Evolutionary conservation across 2,888 invertebrate genomes (phyloP), one percentile per base, ranked within the genome.

Genomic region (Dynastes grantii): DNA sequence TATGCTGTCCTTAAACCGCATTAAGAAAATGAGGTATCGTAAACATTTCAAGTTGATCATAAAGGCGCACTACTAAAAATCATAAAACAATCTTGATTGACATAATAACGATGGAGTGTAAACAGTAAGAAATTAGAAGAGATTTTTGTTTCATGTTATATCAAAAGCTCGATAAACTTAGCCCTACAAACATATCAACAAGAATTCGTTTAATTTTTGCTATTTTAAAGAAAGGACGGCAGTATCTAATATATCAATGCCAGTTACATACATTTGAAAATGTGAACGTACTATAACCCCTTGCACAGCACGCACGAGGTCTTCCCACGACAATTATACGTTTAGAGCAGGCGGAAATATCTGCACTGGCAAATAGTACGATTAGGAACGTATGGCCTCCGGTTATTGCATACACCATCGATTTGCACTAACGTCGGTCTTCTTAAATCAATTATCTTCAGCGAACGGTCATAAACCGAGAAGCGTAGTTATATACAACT

Each of bases 361-460:
- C 68, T 22, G 51, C 29, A 16, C 29, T 13, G 32, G 29, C 68
- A 49, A n/a, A 68, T 68, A 29, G 29, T 29, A n/a, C 51, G 68
- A 68, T 68, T 68, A 32, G 68, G 13, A 51, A 51, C 29, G 68
- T 51, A 51, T 9, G 29, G 51, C 68, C 68, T 51, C 11, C 51
- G 68, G 68, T 68, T 68, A 68, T 68, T 27, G 51, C 68, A 68
- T 68, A 40, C 51, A 29, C 27, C 29, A 53, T 51, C 68, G 68
- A 68, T 68, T 68, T 68, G 68, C 32, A 29, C 40, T 67, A 67
- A 67, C 40, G 40, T 40, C 65, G 65, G 71, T 63, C n/a, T 32
- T 45, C 78, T 78, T 75, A 75, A 65, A 75, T 75, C 78, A 75
- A 73, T 78, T 78, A 78, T 75, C 51, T 75, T 11, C 61, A 64